Evolutionary conservation across 1,140 invertebrate species (phyloP), one percentile per base, ranked within the genome.

Genomic region (Heliconius congener): DNA sequence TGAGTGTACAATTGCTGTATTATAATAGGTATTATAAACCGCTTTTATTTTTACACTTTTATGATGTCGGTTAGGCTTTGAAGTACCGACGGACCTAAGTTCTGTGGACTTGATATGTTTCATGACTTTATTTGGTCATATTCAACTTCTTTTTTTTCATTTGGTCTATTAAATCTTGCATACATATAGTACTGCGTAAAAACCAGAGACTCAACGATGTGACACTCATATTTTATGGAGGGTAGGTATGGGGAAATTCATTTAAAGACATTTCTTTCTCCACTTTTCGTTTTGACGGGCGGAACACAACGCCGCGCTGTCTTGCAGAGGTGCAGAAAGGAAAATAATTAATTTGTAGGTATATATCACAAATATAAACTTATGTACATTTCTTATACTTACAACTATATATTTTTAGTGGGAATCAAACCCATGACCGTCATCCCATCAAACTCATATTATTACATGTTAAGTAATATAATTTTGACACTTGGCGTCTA

Each of bases 21-120:
- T 89, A 91, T 83, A 85, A 55, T 76, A 46, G 78, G 60, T 46
- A 46, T 46, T 50, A 84, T 89, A 90, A 90, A 92, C 71, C 60
- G 73, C 79, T 90, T 91, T 88, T 85, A 86, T 88, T 89, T 90
- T 88, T 92, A 90, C 87, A 90, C 85, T 57, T 91, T 91, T 90
- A 91, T 85, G 88, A 91, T 88, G 71, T 83, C 82, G 73, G 77
- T 81, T 77, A 77, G n/a, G 60, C 87, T 91, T 92, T 92, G 89
- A 88, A 75, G 27, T 34, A 79, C 84, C 84, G 85, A 85, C 88
- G 78, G 83, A 27, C 11, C 23, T 66, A 66, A 66, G 16, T 11
- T 60, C 23, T 9, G 55, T 60, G 9, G 3, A 8, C 50, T 52
- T 13, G 19, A 11, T 60, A 27, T 57, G 23, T 57, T 57, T 0